Evolutionary conservation across 2,888 invertebrate genomes (phyloP).

Genomic region (Hydrotaea cyrtoneurina): DNA sequence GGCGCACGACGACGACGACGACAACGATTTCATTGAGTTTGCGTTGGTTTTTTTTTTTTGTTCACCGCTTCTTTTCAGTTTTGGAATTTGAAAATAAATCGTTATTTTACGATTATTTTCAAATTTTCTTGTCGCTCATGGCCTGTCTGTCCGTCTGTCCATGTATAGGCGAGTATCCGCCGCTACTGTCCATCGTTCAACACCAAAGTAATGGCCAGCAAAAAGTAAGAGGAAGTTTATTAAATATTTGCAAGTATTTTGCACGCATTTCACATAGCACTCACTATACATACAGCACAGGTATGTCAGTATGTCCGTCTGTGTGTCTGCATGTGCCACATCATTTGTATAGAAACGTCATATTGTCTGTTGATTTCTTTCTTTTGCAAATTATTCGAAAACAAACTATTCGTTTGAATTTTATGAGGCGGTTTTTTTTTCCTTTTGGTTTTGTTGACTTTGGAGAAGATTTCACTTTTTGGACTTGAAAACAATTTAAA

Average conservation of each 20-base stretch:
- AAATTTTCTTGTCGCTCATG: constrained; percentile 35
- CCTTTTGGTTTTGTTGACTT: not conserved
- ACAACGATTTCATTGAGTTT: constrained; percentile 49
- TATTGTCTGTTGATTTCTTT: constrained; percentile 41
- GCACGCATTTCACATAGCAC: constrained; percentile 51
- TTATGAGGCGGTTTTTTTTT: constrained; percentile 24
- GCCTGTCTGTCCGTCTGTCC: not conserved
- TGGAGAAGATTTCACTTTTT: constrained; percentile 57
- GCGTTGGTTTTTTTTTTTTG: constrained; percentile 29
- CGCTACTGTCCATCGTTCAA: not conserved
- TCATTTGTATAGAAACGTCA: constrained; percentile 12
- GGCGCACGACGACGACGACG: too few relatives aligned
- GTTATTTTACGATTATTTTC: constrained; percentile 43
- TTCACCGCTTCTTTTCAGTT: constrained; percentile 21
- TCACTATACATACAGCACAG: too few relatives aligned
- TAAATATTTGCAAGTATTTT: constrained; percentile 57
- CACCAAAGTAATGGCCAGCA: constrained; percentile 12
- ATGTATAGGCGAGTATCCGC: not conserved
- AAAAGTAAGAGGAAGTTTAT: constrained; percentile 55
- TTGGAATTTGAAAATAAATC: constrained; percentile 29
- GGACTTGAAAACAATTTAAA: constrained; percentile 30
- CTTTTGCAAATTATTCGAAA: constrained; percentile 55
- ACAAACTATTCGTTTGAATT: constrained; percentile 36
- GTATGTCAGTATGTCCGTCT: too few relatives aligned
- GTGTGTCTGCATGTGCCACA: not conserved